These are phyloP conservation scores for Autographa gamma DNA, from an alignment of 2,888 invertebrate species.

Conservation along the genomic window DNA sequence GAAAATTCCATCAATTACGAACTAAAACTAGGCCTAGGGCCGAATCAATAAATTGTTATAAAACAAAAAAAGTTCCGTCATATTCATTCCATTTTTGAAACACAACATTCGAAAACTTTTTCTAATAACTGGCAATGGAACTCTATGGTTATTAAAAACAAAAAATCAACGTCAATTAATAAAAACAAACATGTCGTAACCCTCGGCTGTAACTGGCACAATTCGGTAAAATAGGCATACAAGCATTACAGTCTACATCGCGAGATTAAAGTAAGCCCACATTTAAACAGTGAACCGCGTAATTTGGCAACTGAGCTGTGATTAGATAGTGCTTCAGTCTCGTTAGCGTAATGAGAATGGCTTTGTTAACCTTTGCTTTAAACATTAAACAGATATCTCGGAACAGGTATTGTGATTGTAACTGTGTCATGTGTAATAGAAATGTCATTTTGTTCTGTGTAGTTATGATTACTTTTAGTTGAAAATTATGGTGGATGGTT, in stretches of 20 bases:
- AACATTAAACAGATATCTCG: slow-evolving; percentile 71
- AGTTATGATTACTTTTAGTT: slow-evolving; percentile 17
- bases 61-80: neutral
- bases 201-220: slow-evolving; percentile 52
- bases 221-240: slow-evolving; percentile 59
- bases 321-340: slow-evolving; percentile 87
- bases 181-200: slow-evolving; percentile 25
- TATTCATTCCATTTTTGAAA: neutral
- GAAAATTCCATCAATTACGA: neutral
- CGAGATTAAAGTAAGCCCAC: slow-evolving; percentile 84
- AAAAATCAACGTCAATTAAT: slow-evolving; percentile 16
- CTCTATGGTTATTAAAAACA: slow-evolving; percentile 14
- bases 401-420: slow-evolving; percentile 56
- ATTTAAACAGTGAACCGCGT: slow-evolving; percentile 84
- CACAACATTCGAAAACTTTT: neutral
- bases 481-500: neutral
- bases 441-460: slow-evolving; percentile 32
- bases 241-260: slow-evolving; percentile 72
- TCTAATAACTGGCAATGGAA: neutral
- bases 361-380: slow-evolving; percentile 81
- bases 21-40: neutral
- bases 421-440: slow-evolving; percentile 50
- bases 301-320: slow-evolving; percentile 87
- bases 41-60: neutral
- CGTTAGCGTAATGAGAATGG: slow-evolving; percentile 85